phyloP scores from a whole-genome alignment of 2,113 vertebrate genomes.

The Ploceus nigricollis region DNA sequence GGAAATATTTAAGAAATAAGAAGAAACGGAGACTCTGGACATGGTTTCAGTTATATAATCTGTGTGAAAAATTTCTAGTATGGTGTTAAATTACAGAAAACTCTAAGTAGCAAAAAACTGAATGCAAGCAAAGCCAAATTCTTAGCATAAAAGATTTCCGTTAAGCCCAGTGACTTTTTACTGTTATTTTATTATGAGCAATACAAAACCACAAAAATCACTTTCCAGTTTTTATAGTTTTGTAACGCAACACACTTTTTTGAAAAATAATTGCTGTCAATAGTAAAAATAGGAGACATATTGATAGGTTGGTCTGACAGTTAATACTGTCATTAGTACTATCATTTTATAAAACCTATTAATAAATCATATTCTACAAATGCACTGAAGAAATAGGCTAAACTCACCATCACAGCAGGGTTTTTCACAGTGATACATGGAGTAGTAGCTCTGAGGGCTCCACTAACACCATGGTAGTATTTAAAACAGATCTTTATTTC shows the following conservation, averaged over 20 bases:
- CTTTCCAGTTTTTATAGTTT: not conserved
- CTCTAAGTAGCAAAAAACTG: not conserved
- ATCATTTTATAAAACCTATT: not conserved
- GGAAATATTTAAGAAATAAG: not conserved
- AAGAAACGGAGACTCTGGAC: not conserved
- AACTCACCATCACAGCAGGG: slow-evolving; percentile 87
- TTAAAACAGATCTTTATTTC: slow-evolving; percentile 99
- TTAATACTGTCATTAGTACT: not conserved
- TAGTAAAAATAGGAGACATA: not conserved
- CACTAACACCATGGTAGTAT: slow-evolving; percentile 96
- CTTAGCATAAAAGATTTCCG: not conserved
- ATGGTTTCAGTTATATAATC: not conserved
- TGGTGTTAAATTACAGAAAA: not conserved
- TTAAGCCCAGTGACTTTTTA: not conserved
- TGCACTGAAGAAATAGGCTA: not conserved
- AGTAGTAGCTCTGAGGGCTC: slow-evolving; percentile 92
- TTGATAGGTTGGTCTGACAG: not conserved
- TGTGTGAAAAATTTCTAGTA: not conserved
- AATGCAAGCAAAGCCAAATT: not conserved
- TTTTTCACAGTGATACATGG: slow-evolving; percentile 98
- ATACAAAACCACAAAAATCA: not conserved
- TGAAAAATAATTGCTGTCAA: not conserved
- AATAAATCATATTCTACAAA: not conserved
- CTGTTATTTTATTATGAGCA: not conserved
- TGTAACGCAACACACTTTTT: not conserved